Conservation (phyloP, 1,140 invertebrate genomes). For the Zaprionus kolodkinae region DNA sequence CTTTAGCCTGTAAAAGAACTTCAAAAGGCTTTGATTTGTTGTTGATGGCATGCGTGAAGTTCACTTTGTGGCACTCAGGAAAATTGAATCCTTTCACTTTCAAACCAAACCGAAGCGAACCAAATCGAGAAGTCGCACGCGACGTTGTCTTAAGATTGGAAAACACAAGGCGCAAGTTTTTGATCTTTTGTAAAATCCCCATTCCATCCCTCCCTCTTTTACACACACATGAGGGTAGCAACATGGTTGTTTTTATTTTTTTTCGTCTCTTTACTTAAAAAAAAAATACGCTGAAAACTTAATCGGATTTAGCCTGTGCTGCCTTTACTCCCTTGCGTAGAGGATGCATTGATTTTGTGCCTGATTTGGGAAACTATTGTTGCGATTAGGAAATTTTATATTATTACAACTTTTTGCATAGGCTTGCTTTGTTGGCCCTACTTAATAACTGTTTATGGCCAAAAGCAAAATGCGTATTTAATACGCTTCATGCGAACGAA, state of each 20-base stretch:
- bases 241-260: slow-evolving; percentile 17
- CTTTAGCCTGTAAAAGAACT: slow-evolving; percentile 15
- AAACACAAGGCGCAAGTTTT: slow-evolving; percentile 59
- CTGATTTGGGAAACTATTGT: too few species aligned
- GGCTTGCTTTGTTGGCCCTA: too few species aligned
- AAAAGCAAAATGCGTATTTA: too few species aligned
- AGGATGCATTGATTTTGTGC: slow-evolving; percentile 1
- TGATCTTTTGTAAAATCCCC: slow-evolving; percentile 53
- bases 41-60: slow-evolving; percentile 44
- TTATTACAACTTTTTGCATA: neutral
- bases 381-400: too few species aligned
- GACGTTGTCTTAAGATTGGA: slow-evolving; percentile 57
- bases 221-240: neutral
- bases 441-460: too few species aligned
- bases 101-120: slow-evolving; percentile 10
- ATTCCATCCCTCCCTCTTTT: too few species aligned
- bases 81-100: slow-evolving; percentile 77
- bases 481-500: too few species aligned
- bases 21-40: slow-evolving; percentile 79
- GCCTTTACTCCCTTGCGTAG: slow-evolving; percentile 2
- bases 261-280: slow-evolving; percentile 2
- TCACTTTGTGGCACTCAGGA: slow-evolving; percentile 42
- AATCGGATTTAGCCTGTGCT: slow-evolving; percentile 71
- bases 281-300: slow-evolving; percentile 64
- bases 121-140: slow-evolving; percentile 9